A percentile compares a stretch with the other conserved stretches of the same genome.
Evolutionary conservation across 2,888 invertebrate species (phyloP).

Genomic region (Lasioglossum villosulum): DNA sequence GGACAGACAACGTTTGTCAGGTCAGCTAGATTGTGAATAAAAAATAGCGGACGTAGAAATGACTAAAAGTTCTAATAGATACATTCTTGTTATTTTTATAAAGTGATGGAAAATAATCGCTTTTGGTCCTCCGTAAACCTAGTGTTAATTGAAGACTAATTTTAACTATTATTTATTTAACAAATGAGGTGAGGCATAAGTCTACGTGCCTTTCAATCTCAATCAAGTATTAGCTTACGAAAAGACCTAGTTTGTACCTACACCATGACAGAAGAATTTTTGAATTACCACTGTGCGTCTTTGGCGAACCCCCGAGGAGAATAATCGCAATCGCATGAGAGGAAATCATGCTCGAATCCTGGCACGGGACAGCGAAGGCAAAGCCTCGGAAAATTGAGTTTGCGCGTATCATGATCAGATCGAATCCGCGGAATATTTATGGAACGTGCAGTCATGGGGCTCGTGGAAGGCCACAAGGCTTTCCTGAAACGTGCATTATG

Average conservation of each 20-base stretch:
- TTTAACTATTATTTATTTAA: background rate
- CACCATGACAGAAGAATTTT: background rate
- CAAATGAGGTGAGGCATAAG: background rate
- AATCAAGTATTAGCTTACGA: background rate
- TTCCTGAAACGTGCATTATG: conserved; percentile 51
- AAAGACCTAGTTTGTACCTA: background rate
- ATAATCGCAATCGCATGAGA: background rate
- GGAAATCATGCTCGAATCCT: background rate
- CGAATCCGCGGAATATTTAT: conserved; percentile 32
- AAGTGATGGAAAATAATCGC: too few relatives aligned
- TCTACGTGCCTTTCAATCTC: background rate
- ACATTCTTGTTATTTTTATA: too few relatives aligned
- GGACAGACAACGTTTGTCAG: too few relatives aligned
- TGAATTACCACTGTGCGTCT: background rate
- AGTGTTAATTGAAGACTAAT: too few relatives aligned
- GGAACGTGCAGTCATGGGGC: conserved; percentile 17
- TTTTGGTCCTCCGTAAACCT: too few relatives aligned
- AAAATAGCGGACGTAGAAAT: too few relatives aligned
- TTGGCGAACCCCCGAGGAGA: background rate
- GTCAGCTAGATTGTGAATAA: too few relatives aligned
- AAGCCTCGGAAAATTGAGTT: conserved; percentile 35
- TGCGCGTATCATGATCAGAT: conserved; percentile 43
- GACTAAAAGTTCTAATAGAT: too few relatives aligned
- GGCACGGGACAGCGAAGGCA: background rate
- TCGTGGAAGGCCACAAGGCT: conserved; percentile 30